phyloP scores from a whole-genome alignment of 1,140 invertebrate species.

The Zaprionus lachaisei region DNA sequence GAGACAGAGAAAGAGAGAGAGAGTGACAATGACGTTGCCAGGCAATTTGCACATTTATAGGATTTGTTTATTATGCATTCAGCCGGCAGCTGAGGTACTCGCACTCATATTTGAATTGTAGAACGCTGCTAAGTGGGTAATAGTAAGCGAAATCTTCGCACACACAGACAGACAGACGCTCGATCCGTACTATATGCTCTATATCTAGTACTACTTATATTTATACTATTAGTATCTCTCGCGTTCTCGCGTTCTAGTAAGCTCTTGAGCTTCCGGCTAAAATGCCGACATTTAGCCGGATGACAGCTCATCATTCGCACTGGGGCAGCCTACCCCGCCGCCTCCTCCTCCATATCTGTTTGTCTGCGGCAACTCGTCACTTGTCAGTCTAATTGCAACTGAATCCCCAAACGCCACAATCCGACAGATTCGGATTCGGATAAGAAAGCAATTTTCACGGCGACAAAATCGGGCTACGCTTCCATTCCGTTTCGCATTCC shows the following conservation, averaged over 20 bases:
- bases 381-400: conserved; percentile 73
- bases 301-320: conserved; percentile 50
- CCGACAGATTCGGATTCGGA: conserved; percentile 33
- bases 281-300: conserved; percentile 57
- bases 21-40: conserved; percentile 62
- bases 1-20: conserved; percentile 23
- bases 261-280: conserved; percentile 39
- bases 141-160: conserved; percentile 74
- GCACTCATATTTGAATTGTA: conserved; percentile 28
- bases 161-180: conserved; percentile 14
- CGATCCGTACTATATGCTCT: background rate
- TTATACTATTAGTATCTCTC: conserved; percentile 5
- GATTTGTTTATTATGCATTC: conserved; percentile 78
- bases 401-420: conserved; percentile 44
- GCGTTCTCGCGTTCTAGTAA: conserved; percentile 12
- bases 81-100: conserved; percentile 8
- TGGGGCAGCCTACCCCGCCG: conserved; percentile 15
- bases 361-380: conserved; percentile 53
- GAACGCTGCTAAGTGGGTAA: conserved; percentile 70
- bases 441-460: conserved; percentile 40
- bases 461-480: conserved; percentile 13
- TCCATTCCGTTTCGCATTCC: background rate
- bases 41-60: conserved; percentile 78
- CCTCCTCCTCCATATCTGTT: background rate
- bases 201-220: conserved; percentile 11